Evolutionary conservation across 2,113 vertebrate species (phyloP), one percentile per base, ranked within the genome.

Genomic region (Tyto alba): DNA sequence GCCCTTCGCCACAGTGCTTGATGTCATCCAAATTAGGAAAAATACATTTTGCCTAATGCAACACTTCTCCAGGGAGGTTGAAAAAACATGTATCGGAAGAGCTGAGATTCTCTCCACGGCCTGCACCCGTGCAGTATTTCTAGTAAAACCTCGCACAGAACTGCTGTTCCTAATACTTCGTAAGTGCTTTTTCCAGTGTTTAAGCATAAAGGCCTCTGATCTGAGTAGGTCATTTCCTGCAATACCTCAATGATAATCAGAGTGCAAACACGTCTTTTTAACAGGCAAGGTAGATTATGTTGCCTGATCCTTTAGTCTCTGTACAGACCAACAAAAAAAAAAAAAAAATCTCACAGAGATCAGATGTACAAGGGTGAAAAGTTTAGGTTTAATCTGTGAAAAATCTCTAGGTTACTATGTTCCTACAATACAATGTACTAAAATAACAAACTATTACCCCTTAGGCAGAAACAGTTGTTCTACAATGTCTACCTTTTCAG

Each of bases 1-100:
- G 29, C 27, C 62, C 83, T 63, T 34, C 0, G 0, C 50, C 3
- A 0, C 2, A 3, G 23, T 25, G 59, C 45, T 53, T 3, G 6
- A 20, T 16, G 69, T 11, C 80, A 84, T 16, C 56, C 40, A 2
- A 62, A 59, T 50, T 10, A 69, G 21, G 11, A 68, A 50, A 38
- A 50, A n/a, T 16, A 2, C 2, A 38, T 63, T 79, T 40, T 38
- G 4, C 59, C 82, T 36, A 83, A 48, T 1, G 2, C 0, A 0
- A 76, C 48, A 56, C 45, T 21, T 57, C 89, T 84, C 36, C 47
- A 52, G 17, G 26, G 38, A 69, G 60, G 34, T 0, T 67, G 77
- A 38, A 43, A 30, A 82, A 38, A 8, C 3, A 6, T 0, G 5
- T 19, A 63, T 15, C 41, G 34, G 22, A 68, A 80, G 55, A 86